A percentile compares a stretch with the other conserved stretches of the same genome.
phyloP scores from a whole-genome alignment of 2,797 vertebrate genomes.

The Ctenosaura bakeri region DNA sequence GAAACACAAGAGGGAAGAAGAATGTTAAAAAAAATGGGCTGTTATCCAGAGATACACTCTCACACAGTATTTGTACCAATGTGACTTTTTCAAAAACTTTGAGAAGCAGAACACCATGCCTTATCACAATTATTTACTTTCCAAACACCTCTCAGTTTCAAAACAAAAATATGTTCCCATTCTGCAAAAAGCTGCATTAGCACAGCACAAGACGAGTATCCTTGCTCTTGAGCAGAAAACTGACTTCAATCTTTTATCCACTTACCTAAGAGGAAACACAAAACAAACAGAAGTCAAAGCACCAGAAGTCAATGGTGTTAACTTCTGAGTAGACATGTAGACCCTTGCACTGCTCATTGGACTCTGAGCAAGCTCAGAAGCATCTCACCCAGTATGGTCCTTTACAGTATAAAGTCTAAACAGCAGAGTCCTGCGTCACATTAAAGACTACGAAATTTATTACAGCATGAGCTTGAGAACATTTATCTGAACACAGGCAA shows the following conservation, averaged over 20 bases:
- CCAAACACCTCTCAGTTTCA: background rate
- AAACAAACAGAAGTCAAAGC: background rate
- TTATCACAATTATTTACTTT: background rate
- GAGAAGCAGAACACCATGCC: background rate
- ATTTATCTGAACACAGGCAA: background rate
- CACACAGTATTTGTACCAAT: no score
- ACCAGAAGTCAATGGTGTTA: background rate
- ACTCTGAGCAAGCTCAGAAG: background rate
- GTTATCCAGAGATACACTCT: background rate
- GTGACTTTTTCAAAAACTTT: background rate
- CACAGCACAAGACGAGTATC: background rate
- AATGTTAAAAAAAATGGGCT: background rate
- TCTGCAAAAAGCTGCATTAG: background rate
- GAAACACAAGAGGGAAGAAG: rapidly evolving
- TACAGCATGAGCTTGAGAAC: background rate
- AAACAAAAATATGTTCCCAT: background rate
- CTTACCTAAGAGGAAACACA: background rate
- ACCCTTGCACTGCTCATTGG: no score
- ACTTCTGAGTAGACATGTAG: background rate
- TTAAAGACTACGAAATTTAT: background rate
- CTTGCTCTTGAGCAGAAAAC: background rate
- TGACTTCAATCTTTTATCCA: background rate
- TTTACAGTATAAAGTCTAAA: background rate
- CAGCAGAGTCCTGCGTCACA: background rate
- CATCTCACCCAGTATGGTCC: background rate